phyloP scores from a whole-genome alignment of 2,113 vertebrate genomes.

The Acrocephalus kingi region DNA sequence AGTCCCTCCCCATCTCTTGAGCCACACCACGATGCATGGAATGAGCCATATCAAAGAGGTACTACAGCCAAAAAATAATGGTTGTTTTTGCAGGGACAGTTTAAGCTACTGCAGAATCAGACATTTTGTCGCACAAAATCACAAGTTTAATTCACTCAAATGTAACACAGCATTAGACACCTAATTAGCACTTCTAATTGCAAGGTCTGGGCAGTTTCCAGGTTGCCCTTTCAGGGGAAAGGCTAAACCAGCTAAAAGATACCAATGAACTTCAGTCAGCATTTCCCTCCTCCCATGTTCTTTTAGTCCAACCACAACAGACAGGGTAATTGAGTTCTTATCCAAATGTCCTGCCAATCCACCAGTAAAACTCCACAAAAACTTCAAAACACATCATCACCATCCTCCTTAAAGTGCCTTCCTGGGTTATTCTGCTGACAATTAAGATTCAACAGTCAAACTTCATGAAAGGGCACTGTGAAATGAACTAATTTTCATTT shows the following conservation, averaged over 20 bases:
- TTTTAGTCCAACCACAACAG: neutral
- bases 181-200: constrained; percentile 19
- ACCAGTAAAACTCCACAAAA: neutral
- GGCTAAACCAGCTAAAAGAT: neutral
- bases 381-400: neutral
- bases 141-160: neutral
- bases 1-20: neutral
- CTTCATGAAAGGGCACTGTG: neutral
- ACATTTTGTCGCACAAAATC: neutral
- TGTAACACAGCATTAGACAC: neutral
- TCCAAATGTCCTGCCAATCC: neutral
- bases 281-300: neutral
- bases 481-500: neutral
- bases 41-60: neutral
- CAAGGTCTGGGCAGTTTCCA: neutral
- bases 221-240: neutral
- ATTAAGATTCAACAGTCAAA: neutral
- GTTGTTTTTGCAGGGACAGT: neutral
- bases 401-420: neutral
- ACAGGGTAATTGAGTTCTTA: neutral
- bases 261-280: neutral
- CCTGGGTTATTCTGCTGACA: neutral
- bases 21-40: neutral
- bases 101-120: neutral
- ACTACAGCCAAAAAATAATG: neutral